Conservation (phyloP, 30 jellyfish, hydroid and myxozoan genomes). For the Phacellophora camtschatica region DNA sequence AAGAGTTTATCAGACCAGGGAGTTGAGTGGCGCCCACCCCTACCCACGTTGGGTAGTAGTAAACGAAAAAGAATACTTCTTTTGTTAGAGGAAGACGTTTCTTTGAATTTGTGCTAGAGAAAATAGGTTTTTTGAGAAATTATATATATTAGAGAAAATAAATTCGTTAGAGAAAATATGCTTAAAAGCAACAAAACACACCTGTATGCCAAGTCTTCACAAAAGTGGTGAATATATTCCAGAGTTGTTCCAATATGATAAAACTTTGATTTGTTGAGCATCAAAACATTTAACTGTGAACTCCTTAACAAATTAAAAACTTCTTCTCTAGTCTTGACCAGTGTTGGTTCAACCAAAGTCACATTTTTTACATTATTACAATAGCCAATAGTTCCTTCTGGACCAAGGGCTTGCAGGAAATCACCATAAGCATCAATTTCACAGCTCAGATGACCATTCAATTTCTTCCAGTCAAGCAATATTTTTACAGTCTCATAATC, state of each 20-base stretch:
- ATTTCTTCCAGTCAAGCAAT: slow-evolving; percentile 65
- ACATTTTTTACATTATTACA: slow-evolving; percentile 84
- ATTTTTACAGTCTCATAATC: slow-evolving; percentile 51
- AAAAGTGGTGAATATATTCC: slow-evolving; percentile 82
- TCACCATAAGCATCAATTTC: slow-evolving; percentile 98
- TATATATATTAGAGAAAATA: not conserved
- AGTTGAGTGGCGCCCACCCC: too few species aligned
- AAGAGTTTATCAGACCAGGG: too few species aligned
- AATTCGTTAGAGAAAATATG: not conserved
- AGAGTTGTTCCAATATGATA: slow-evolving; percentile 92
- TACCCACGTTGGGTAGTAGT: too few species aligned
- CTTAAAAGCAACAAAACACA: not conserved
- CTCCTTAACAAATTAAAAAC: slow-evolving; percentile 54
- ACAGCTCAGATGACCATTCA: slow-evolving; percentile 53
- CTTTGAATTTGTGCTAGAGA: too few species aligned
- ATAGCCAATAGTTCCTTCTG: slow-evolving; percentile 80
- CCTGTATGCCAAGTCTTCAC: slow-evolving; percentile 74
- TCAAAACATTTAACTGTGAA: slow-evolving; percentile 58
- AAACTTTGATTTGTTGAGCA: slow-evolving; percentile 82
- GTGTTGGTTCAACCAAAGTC: slow-evolving; percentile 56
- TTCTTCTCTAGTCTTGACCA: slow-evolving; percentile 69
- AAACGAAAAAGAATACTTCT: too few species aligned
- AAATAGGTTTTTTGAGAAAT: not conserved
- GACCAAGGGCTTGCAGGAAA: slow-evolving; percentile 92
- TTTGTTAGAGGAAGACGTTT: too few species aligned